Evolutionary conservation across 2,888 invertebrate species (phyloP), one percentile per base, ranked within the genome.

Genomic region (Drosophila borborema): DNA sequence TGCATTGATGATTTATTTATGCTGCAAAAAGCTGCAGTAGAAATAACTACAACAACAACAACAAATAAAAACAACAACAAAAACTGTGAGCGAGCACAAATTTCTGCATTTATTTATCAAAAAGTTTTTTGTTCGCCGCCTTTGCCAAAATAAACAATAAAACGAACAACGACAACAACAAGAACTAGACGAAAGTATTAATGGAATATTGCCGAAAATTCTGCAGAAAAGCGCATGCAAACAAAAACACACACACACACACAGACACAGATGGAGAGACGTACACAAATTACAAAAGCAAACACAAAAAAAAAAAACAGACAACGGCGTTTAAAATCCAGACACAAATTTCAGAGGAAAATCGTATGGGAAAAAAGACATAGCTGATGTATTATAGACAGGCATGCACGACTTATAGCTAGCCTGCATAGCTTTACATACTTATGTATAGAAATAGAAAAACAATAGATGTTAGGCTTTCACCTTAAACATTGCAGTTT

Each of bases 161-260:
- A 46, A 46, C 31, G 38, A 46, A 16, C 40, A 18, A 54, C n/a
- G 53, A 43, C n/a, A 58, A 67, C 28, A 28, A 28, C 28, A 28
- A 28, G 6, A 28, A 6, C 63, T 20, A 43, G 61, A 12, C 10
- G 16, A 58, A 77, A 76, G 77, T 82, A 85, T 90, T 90, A 90
- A 88, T 86, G 86, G 90, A 89, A 86, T 87, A 87, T 89, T 82
- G 88, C 74, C 82, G 90, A 87, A 89, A 87, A 88, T 89, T 83
- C 81, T 70, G 76, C 76, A 83, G 80, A 86, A 89, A 90, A 83
- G 86, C 75, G 86, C 89, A 87, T 73, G 74, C 80, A 86, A 79
- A 79, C 82, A 74, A 61, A 59, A 64, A 56, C 20, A 63, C 62
- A 65, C 62, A 56, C 48, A 46, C 55, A 60, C 60, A 49, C 55